phyloP scores from a whole-genome alignment of 2,888 invertebrate species.

The Aradus depressus region DNA sequence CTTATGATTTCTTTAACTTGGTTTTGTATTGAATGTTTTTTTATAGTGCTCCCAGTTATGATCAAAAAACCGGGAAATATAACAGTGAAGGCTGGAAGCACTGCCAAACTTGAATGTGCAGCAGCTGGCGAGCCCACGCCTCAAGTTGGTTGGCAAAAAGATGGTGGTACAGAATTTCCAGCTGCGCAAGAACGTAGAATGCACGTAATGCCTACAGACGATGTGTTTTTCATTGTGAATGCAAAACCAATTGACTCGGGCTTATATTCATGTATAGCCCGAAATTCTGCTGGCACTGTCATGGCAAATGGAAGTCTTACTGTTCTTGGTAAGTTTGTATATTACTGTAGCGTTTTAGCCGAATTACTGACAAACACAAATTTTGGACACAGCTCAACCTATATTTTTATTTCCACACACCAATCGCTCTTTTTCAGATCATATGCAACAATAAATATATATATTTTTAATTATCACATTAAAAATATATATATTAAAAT shows the following conservation, averaged over 20 bases:
- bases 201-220: constrained; percentile 84
- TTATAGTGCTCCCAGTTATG: constrained; percentile 71
- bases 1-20: background rate
- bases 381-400: too few relatives aligned
- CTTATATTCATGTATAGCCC: constrained; percentile 84
- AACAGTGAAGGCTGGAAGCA: constrained; percentile 71
- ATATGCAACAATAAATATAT: too few relatives aligned
- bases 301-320: constrained; percentile 76
- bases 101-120: constrained; percentile 80
- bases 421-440: too few relatives aligned
- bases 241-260: constrained; percentile 83
- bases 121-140: constrained; percentile 81
- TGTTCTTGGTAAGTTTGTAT: constrained; percentile 46
- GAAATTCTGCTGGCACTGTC: constrained; percentile 77
- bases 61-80: constrained; percentile 73
- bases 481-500: too few relatives aligned
- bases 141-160: constrained; percentile 81
- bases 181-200: constrained; percentile 87
- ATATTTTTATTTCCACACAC: too few relatives aligned
- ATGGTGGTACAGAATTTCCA: constrained; percentile 87
- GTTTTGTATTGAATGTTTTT: constrained; percentile 21
- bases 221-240: constrained; percentile 85
- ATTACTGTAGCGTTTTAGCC: too few relatives aligned
- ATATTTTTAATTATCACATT: too few relatives aligned
- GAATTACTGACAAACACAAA: too few relatives aligned